Evolutionary conservation across 2,797 vertebrate species (phyloP).

Genomic region (Diceros bicornis): DNA sequence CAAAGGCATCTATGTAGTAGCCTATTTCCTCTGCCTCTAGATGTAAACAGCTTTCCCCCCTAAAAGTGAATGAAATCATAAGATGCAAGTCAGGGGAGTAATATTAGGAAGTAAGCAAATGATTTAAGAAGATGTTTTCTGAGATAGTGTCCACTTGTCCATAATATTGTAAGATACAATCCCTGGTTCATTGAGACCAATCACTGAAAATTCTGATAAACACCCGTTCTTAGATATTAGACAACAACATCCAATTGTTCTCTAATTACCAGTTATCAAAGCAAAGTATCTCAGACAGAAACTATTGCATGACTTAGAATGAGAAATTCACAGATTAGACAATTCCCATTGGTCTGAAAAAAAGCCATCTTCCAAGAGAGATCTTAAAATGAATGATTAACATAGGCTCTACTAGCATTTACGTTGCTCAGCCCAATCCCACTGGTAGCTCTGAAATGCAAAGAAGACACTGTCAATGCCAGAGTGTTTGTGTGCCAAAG

Average conservation of each 20-base stretch:
- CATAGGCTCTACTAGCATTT: not conserved
- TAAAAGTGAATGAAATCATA: slow-evolving; percentile 21
- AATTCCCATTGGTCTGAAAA: not conserved
- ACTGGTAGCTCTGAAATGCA: slow-evolving; percentile 11
- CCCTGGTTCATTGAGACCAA: not conserved
- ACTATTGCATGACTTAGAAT: not conserved
- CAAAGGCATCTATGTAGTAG: not conserved
- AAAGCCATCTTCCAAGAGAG: not conserved
- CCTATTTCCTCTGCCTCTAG: not conserved
- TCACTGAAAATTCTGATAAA: not conserved
- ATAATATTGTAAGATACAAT: not conserved
- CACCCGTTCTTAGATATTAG: not conserved
- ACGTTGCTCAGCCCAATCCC: not conserved
- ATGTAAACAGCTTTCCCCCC: not conserved
- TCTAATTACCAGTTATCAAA: not conserved
- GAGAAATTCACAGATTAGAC: slow-evolving; percentile 1
- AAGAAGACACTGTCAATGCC: not conserved
- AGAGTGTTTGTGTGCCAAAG: not conserved
- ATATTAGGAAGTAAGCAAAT: not conserved
- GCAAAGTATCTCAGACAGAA: not conserved
- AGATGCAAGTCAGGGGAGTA: not conserved
- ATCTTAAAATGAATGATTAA: not conserved
- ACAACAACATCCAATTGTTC: not conserved
- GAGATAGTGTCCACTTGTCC: not conserved
- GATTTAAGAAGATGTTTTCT: not conserved